These are phyloP conservation scores for Patiria miniata DNA, from an alignment of 35 echinoderm and acorn worm genomes.

Conservation along the genomic window DNA sequence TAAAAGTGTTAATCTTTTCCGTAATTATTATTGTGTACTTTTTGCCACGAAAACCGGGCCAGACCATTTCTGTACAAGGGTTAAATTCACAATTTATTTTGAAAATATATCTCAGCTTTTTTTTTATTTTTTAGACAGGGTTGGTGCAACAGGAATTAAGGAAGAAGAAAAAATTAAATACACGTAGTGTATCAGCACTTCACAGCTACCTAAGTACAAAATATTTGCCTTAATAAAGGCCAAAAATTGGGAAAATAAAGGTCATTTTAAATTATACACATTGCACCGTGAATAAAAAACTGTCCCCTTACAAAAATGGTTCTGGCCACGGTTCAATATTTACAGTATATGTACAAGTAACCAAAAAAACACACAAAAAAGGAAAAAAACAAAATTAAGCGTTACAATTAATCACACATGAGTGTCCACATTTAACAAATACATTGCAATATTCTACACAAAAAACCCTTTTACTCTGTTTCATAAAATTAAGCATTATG, in stretches of 20 bases:
- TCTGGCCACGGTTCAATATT: constrained; percentile 1
- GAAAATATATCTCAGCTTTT: constrained; percentile 14
- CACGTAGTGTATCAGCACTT: neutral
- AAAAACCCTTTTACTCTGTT: too few species aligned
- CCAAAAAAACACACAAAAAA: constrained; percentile 3
- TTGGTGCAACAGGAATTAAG: too few species aligned
- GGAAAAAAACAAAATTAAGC: constrained; percentile 10
- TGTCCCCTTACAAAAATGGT: constrained; percentile 27
- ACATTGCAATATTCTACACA: too few species aligned
- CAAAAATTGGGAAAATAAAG: constrained; percentile 12
- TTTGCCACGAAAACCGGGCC: constrained; percentile 2
- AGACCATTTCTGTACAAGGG: constrained; percentile 27
- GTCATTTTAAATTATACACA: constrained; percentile 20
- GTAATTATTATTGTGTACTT: constrained; percentile 30
- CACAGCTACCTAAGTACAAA: constrained; percentile 14
- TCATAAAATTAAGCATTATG: too few species aligned
- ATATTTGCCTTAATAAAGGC: constrained; percentile 9
- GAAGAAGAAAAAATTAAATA: constrained; percentile 2
- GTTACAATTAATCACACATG: neutral
- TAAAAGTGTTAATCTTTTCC: neutral
- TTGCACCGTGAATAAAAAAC: constrained; percentile 21
- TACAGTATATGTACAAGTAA: constrained; percentile 10
- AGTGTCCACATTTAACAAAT: too few species aligned
- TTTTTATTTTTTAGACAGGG: neutral
- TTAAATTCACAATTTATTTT: neutral